These are phyloP conservation scores for Bambusicola thoracicus DNA, from an alignment of 2,113 vertebrate species.

Conservation along the genomic window DNA sequence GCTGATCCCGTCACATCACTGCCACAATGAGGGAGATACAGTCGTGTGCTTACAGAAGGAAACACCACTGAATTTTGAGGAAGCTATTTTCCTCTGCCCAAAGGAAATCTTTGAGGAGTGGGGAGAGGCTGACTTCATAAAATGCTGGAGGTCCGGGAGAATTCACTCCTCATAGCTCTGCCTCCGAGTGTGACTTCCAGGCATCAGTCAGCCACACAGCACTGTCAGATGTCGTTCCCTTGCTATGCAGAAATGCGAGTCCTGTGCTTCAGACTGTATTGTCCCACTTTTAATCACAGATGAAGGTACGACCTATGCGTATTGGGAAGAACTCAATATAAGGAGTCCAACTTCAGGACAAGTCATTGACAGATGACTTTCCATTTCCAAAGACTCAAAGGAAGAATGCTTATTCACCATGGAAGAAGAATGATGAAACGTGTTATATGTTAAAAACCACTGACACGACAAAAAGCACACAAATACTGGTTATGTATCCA, in stretches of 20 bases:
- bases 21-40: not conserved
- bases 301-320: not conserved
- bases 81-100: not conserved
- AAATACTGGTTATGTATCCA: not conserved
- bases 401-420: not conserved
- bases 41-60: not conserved
- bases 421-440: not conserved
- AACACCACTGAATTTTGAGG: not conserved
- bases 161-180: not conserved
- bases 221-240: not conserved
- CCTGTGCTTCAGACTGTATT: not conserved
- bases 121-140: not conserved
- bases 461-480: not conserved
- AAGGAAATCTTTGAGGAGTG: not conserved
- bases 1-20: not conserved
- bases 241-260: not conserved
- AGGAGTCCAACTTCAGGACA: not conserved
- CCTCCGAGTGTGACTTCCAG: not conserved
- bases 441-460: not conserved
- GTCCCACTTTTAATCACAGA: not conserved
- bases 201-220: not conserved
- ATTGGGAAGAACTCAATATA: not conserved
- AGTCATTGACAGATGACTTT: not conserved
- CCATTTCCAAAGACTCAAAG: accelerated
- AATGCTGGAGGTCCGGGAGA: not conserved